These are phyloP conservation scores for Poecile atricapillus DNA, from an alignment of 2,113 vertebrate genomes.

Conservation along the genomic window DNA sequence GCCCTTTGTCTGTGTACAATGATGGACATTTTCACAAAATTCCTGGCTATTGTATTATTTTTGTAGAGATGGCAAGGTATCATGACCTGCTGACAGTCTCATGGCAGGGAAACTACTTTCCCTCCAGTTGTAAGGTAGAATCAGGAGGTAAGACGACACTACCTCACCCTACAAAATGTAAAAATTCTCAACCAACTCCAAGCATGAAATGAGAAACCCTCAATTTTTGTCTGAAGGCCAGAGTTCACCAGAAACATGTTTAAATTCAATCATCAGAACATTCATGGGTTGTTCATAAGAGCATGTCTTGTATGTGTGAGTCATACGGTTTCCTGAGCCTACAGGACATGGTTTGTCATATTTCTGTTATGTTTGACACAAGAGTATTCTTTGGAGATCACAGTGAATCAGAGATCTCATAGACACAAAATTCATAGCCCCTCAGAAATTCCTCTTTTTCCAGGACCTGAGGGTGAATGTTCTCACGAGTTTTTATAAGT, in stretches of 20 bases:
- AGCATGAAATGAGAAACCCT: neutral
- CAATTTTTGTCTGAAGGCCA: neutral
- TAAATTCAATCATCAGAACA: neutral
- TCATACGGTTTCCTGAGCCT: conserved; percentile 2
- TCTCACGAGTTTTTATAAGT: neutral
- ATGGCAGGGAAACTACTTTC: neutral
- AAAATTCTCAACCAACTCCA: neutral
- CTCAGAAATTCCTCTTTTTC: neutral
- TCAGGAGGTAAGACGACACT: neutral
- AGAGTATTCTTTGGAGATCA: neutral
- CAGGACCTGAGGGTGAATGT: neutral
- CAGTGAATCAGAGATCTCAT: neutral
- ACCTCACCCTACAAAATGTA: neutral
- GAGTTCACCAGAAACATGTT: neutral
- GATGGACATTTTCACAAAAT: neutral
- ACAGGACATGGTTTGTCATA: conserved; percentile 10
- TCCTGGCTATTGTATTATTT: neutral
- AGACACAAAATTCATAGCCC: neutral
- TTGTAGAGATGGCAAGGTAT: neutral
- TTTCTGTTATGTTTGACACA: neutral
- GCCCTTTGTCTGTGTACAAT: neutral
- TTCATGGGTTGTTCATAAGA: neutral
- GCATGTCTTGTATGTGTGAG: neutral
- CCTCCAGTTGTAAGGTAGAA: too few species aligned
- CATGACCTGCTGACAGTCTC: neutral